phyloP scores from a whole-genome alignment of 2,113 vertebrate genomes.

The Hirundichthys speculiger region DNA sequence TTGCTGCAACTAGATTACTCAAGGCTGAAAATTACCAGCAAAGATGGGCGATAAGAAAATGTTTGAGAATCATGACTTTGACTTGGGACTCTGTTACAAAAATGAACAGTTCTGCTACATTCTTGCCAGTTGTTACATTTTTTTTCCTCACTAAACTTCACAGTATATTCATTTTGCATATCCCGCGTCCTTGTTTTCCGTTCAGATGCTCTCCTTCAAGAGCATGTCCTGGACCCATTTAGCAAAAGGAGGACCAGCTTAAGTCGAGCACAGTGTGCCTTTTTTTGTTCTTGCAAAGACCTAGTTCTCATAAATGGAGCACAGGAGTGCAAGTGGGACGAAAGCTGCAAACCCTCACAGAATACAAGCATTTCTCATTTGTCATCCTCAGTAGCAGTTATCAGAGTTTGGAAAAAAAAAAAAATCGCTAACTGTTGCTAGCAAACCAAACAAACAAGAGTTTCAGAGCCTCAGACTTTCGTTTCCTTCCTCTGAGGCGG shows the following conservation, averaged over 20 bases:
- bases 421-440: no score
- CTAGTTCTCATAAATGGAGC: slow-evolving; percentile 77
- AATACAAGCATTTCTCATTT: slow-evolving; percentile 6
- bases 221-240: neutral
- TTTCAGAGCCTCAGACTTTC: slow-evolving; percentile 31
- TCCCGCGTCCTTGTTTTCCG: no score
- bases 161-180: no score
- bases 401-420: neutral
- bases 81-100: no score
- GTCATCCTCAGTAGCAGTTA: slow-evolving; percentile 16
- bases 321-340: slow-evolving; percentile 59
- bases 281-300: slow-evolving; percentile 65
- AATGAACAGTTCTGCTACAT: no score
- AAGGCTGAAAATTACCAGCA: no score
- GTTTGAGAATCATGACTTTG: no score
- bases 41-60: no score
- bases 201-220: no score
- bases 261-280: slow-evolving; percentile 26
- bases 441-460: slow-evolving; percentile 26
- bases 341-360: slow-evolving; percentile 36
- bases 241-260: neutral
- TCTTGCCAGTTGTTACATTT: no score
- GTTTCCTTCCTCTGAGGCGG: slow-evolving; percentile 28
- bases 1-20: no score
- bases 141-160: no score